Evolutionary conservation across 2,888 invertebrate genomes (phyloP).

Genomic region (Neria commutata): DNA sequence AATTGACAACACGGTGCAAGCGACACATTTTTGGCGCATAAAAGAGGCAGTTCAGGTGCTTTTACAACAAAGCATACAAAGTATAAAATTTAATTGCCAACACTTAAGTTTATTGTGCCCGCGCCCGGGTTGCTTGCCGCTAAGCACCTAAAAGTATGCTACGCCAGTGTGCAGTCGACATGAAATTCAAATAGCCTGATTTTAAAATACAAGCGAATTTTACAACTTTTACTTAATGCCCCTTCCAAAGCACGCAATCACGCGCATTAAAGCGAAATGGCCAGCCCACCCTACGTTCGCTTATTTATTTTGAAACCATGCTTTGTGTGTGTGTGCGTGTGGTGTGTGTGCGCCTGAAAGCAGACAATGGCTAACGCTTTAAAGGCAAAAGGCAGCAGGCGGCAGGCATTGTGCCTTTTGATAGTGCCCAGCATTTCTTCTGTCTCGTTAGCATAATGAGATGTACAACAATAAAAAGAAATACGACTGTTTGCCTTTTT

Average conservation of each 20-base stretch:
- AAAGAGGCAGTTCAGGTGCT: neutral
- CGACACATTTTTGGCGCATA: conserved; percentile 3
- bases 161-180: neutral
- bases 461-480: neutral
- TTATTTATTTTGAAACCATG: neutral
- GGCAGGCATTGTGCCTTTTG: neutral
- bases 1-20: no score
- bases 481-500: neutral
- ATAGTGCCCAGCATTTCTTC: neutral
- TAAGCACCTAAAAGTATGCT: conserved; percentile 17
- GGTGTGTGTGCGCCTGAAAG: conserved; percentile 5
- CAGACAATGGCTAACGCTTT: conserved; percentile 6
- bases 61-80: neutral
- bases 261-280: neutral
- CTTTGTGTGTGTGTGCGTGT: conserved; percentile 1
- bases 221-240: neutral
- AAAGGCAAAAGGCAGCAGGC: neutral
- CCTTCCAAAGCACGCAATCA: neutral
- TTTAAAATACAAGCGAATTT: neutral
- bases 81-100: conserved; percentile 20
- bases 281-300: neutral
- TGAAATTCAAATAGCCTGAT: conserved; percentile 5
- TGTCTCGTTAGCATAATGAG: neutral
- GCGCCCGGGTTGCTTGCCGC: no score
- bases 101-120: conserved; percentile 18